phyloP scores from a whole-genome alignment of 2,113 vertebrate genomes.

The Charina bottae region DNA sequence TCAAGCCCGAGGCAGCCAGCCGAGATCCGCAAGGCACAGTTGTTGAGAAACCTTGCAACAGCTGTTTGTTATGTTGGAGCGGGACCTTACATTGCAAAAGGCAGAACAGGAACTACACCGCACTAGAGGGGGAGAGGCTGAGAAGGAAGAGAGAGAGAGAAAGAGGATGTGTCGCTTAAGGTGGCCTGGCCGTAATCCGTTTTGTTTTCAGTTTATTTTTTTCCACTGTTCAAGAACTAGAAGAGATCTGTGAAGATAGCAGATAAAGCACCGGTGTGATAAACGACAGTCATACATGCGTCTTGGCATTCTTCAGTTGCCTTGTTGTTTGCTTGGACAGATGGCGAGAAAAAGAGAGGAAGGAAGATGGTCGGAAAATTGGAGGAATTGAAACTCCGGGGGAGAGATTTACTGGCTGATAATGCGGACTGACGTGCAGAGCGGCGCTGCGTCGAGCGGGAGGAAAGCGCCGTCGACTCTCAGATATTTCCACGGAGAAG shows the following conservation, averaged over 20 bases:
- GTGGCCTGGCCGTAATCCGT: constrained; percentile 3
- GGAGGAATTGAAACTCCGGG: not conserved
- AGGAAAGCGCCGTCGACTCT: not conserved
- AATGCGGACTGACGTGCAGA: not conserved
- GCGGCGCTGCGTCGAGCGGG: not conserved
- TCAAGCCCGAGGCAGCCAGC: not conserved
- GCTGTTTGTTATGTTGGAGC: not conserved
- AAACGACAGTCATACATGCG: not conserved
- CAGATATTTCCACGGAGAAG: not conserved
- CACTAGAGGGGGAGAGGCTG: not conserved
- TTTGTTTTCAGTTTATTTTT: not conserved
- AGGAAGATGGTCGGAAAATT: not conserved
- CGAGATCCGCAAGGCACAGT: not conserved
- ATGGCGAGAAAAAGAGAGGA: not conserved
- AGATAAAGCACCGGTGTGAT: not conserved
- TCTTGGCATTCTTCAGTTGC: too few species aligned
- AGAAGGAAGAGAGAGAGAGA: not conserved
- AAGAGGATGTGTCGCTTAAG: constrained; percentile 50
- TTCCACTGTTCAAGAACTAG: not conserved
- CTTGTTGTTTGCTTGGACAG: not conserved
- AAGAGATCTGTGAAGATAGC: too few species aligned
- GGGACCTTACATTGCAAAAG: not conserved
- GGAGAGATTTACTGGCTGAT: not conserved
- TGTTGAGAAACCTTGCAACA: not conserved
- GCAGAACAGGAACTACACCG: constrained; percentile 6